Conservation (phyloP, 2,113 vertebrate species). For the Chaenocephalus aceratus region DNA sequence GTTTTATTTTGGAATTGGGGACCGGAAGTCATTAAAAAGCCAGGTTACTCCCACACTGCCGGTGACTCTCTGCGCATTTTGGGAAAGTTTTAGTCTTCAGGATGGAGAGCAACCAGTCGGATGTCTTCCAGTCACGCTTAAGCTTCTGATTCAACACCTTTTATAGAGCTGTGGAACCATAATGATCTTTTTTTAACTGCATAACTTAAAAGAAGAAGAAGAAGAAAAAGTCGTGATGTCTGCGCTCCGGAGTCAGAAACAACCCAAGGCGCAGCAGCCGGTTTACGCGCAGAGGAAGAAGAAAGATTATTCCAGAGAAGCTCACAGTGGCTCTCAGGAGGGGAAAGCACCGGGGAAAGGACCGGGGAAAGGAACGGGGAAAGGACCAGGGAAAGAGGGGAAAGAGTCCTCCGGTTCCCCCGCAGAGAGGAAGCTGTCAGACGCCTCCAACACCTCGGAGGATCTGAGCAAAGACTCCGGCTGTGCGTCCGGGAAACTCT, state of each 20-base stretch:
- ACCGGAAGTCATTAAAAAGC: slow-evolving; percentile 38
- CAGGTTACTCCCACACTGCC: neutral
- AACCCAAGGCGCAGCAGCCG: slow-evolving; percentile 56
- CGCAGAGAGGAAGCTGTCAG: slow-evolving; percentile 77
- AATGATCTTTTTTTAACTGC: neutral
- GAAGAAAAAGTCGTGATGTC: slow-evolving; percentile 70
- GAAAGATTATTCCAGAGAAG: slow-evolving; percentile 75
- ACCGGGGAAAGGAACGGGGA: slow-evolving; percentile 47
- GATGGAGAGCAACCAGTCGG: slow-evolving; percentile 26
- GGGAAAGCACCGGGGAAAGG: slow-evolving; percentile 58
- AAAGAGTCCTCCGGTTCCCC: slow-evolving; percentile 30
- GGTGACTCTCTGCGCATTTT: neutral
- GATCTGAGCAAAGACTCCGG: slow-evolving; percentile 80
- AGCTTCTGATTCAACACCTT: neutral
- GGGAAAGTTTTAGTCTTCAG: slow-evolving; percentile 51
- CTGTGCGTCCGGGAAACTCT: slow-evolving; percentile 76
- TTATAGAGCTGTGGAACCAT: neutral
- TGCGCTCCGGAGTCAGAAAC: slow-evolving; percentile 63
- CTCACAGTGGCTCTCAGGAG: slow-evolving; percentile 72
- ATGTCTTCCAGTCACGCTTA: neutral
- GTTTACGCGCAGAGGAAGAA: slow-evolving; percentile 56
- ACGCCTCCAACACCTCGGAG: slow-evolving; percentile 80
- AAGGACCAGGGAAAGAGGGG: slow-evolving; percentile 47
- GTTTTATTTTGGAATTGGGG: slow-evolving; percentile 49
- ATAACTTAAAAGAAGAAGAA: neutral